A percentile compares a stretch with the other conserved stretches of the same genome.
phyloP scores from a whole-genome alignment of 2,888 invertebrate genomes.

The Pimpla rufipes region DNA sequence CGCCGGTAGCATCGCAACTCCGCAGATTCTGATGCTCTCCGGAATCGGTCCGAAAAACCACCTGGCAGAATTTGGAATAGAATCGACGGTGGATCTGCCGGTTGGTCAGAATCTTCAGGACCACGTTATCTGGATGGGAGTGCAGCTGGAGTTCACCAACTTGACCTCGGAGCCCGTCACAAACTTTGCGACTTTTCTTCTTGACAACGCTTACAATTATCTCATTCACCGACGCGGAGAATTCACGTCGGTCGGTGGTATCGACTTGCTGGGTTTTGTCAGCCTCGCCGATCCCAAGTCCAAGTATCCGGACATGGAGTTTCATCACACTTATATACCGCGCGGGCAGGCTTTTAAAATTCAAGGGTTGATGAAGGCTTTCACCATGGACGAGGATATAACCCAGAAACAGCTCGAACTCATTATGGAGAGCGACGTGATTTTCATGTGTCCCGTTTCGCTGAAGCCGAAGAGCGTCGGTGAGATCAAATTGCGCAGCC shows the following conservation, averaged over 20 bases:
- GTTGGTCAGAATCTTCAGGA: slow-evolving; percentile 88
- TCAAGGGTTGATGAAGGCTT: slow-evolving; percentile 37
- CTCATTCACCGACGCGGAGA: slow-evolving; percentile 85
- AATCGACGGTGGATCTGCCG: slow-evolving; percentile 85
- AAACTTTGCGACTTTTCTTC: slow-evolving; percentile 16
- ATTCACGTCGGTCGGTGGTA: slow-evolving; percentile 84
- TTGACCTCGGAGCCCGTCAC: slow-evolving; percentile 36
- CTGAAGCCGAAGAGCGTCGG: slow-evolving; percentile 86
- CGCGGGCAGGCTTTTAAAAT: slow-evolving; percentile 75
- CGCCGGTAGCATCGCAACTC: slow-evolving; percentile 89
- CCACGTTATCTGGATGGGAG: slow-evolving; percentile 83
- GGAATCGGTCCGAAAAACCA: slow-evolving; percentile 88
- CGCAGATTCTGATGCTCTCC: slow-evolving; percentile 90
- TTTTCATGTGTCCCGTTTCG: slow-evolving; percentile 75
- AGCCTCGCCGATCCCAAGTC: slow-evolving; percentile 85
- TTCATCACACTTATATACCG: slow-evolving; percentile 85
- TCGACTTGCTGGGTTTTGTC: slow-evolving; percentile 87
- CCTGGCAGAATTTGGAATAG: slow-evolving; percentile 85
- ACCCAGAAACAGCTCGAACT: slow-evolving; percentile 74
- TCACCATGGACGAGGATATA: slow-evolving; percentile 72
- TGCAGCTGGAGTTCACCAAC: slow-evolving; percentile 71
- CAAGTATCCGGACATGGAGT: slow-evolving; percentile 88
- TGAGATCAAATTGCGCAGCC: slow-evolving; percentile 85
- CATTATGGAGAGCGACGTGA: slow-evolving; percentile 75
- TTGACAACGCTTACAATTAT: slow-evolving; percentile 82